These are phyloP conservation scores for Trematomus loennbergii DNA, from an alignment of 2,113 vertebrate genomes.

Conservation along the genomic window DNA sequence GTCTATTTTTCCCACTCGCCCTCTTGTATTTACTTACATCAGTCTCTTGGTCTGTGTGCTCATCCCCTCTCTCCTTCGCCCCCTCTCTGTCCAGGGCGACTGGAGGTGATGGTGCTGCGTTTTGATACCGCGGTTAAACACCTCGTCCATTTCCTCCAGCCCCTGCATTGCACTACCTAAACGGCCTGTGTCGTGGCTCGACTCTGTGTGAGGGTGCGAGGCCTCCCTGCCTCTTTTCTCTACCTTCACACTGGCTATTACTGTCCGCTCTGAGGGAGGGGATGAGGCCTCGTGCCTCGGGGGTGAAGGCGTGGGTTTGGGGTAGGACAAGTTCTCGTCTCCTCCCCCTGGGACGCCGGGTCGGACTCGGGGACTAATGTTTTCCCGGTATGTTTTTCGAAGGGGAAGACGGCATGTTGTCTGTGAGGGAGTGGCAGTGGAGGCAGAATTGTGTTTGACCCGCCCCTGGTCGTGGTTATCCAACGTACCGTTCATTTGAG, in stretches of 20 bases:
- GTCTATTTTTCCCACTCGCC: conserved; percentile 75
- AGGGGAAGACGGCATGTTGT: conserved; percentile 90
- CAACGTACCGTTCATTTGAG: conserved; percentile 90
- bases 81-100: conserved; percentile 65
- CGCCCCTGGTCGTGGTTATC: conserved; percentile 81
- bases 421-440: conserved; percentile 73
- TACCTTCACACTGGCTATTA: conserved; percentile 85
- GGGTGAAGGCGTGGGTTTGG: conserved; percentile 59
- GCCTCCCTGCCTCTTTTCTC: conserved; percentile 80
- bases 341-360: conserved; percentile 82
- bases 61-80: conserved; percentile 66
- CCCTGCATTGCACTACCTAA: conserved; percentile 80
- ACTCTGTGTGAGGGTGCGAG: conserved; percentile 55
- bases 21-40: conserved; percentile 74
- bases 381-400: conserved; percentile 92
- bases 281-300: conserved; percentile 60
- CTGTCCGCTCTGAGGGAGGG: conserved; percentile 78
- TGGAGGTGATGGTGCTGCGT: conserved; percentile 71
- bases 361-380: conserved; percentile 85
- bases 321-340: conserved; percentile 72
- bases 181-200: conserved; percentile 54
- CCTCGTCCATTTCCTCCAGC: conserved; percentile 87
- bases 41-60: conserved; percentile 57
- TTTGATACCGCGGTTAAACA: conserved; percentile 88
- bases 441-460: conserved; percentile 74